phyloP scores from a whole-genome alignment of 2,888 invertebrate genomes.

The Diarsia mendica region DNA sequence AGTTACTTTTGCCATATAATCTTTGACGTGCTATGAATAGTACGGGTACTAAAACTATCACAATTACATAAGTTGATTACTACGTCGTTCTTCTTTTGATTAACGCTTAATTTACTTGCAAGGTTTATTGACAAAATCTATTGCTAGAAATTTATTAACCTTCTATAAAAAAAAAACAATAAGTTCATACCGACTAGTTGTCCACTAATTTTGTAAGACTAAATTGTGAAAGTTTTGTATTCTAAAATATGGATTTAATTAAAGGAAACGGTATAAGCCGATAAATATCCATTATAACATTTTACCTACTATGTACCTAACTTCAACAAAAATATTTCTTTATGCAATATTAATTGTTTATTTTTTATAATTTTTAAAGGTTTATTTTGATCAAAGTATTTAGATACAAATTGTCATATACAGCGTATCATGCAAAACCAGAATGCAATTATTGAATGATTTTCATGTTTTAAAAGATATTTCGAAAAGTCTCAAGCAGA shows the following conservation, averaged over 20 bases:
- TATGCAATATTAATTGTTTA: constrained; percentile 33
- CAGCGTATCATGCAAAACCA: neutral
- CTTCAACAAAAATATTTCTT: constrained; percentile 18
- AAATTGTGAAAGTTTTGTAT: constrained; percentile 53
- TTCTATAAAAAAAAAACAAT: neutral
- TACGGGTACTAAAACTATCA: constrained; percentile 46
- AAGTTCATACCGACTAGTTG: neutral
- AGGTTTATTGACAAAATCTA: neutral
- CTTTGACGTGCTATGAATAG: neutral
- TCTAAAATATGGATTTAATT: constrained; percentile 19
- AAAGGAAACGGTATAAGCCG: constrained; percentile 13
- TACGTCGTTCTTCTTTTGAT: constrained; percentile 16
- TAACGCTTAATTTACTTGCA: constrained; percentile 5
- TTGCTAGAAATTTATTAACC: neutral
- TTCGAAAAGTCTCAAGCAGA: constrained; percentile 1
- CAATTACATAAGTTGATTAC: constrained; percentile 18
- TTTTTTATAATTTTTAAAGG: constrained; percentile 30
- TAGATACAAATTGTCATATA: neutral
- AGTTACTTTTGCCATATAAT: constrained; percentile 88
- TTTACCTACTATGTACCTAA: constrained; percentile 18
- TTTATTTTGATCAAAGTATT: constrained; percentile 23
- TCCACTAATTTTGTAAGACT: constrained; percentile 12
- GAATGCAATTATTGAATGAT: constrained; percentile 19
- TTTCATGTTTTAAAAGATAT: constrained; percentile 13
- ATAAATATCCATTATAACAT: constrained; percentile 1